Conservation (phyloP, 1,140 invertebrate genomes). For the Cotesia typhae region DNA sequence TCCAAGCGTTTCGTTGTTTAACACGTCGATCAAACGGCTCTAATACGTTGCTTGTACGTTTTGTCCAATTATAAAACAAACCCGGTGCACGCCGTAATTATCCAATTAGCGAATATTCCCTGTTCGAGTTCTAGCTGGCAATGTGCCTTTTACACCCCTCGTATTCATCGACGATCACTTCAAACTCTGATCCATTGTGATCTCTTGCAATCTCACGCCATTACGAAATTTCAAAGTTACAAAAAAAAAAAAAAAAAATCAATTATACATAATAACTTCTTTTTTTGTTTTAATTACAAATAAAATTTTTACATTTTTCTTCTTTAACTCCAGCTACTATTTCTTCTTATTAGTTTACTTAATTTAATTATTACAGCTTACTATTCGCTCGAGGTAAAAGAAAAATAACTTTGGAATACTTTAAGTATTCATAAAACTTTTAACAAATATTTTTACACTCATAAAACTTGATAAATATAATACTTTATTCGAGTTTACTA, state of each 20-base stretch:
- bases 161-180: constrained; percentile 17
- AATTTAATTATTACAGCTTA: not conserved
- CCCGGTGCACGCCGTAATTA: constrained; percentile 63
- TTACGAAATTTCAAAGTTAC: constrained; percentile 12
- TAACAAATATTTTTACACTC: too few relatives aligned
- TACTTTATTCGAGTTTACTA: not conserved
- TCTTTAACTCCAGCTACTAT: too few relatives aligned
- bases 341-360: not conserved
- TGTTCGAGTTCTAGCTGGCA: constrained; percentile 27
- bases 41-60: constrained; percentile 48
- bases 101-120: constrained; percentile 64
- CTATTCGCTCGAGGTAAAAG: not conserved
- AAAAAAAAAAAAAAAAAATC: constrained; percentile 4
- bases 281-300: not conserved
- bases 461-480: too few relatives aligned
- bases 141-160: constrained; percentile 35
- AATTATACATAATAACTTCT: not conserved
- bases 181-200: constrained; percentile 22
- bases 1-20: constrained; percentile 64
- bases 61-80: constrained; percentile 67
- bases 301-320: constrained; percentile 5
- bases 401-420: not conserved
- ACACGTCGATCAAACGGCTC: constrained; percentile 55
- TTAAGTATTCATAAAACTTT: too few relatives aligned
- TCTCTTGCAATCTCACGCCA: constrained; percentile 12